Percentiles rank a stretch among this genome's conserved stretches.
phyloP scores from a whole-genome alignment of 2,888 invertebrate genomes.

The Tupiocoris notatus region DNA sequence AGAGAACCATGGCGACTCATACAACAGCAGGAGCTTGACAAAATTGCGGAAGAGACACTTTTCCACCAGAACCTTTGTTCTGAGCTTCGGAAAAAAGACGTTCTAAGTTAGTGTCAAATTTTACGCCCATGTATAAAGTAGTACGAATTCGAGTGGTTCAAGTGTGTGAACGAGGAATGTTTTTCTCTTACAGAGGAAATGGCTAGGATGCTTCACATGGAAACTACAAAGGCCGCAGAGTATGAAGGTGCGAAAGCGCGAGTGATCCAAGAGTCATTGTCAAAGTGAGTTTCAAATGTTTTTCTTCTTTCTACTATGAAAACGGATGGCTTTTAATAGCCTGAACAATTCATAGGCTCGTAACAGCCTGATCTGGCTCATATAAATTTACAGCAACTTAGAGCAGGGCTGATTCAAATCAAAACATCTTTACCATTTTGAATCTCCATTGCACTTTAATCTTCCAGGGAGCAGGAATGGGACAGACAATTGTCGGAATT shows the following conservation, averaged over 20 bases:
- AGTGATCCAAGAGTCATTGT: conserved; percentile 63
- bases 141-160: too few species aligned
- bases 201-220: conserved; percentile 68
- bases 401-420: not conserved
- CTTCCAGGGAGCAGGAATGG: conserved; percentile 61
- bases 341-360: too few species aligned
- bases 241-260: conserved; percentile 62
- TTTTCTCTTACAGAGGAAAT: conserved; percentile 59
- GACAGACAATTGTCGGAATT: conserved; percentile 58
- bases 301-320: too few species aligned
- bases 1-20: conserved; percentile 59
- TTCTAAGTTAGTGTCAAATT: conserved; percentile 56
- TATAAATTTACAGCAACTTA: too few species aligned
- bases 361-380: too few species aligned
- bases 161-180: too few species aligned
- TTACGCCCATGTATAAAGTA: too few species aligned
- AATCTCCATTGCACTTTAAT: too few species aligned
- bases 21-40: conserved; percentile 59
- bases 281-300: conserved; percentile 61
- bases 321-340: too few species aligned
- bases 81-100: conserved; percentile 64
- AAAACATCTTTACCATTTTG: not conserved
- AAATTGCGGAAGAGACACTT: conserved; percentile 66
- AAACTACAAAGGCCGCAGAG: conserved; percentile 63
- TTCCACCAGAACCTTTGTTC: conserved; percentile 58